These are phyloP conservation scores for Trissolcus basalis DNA, from an alignment of 1,140 invertebrate species.

Conservation along the genomic window DNA sequence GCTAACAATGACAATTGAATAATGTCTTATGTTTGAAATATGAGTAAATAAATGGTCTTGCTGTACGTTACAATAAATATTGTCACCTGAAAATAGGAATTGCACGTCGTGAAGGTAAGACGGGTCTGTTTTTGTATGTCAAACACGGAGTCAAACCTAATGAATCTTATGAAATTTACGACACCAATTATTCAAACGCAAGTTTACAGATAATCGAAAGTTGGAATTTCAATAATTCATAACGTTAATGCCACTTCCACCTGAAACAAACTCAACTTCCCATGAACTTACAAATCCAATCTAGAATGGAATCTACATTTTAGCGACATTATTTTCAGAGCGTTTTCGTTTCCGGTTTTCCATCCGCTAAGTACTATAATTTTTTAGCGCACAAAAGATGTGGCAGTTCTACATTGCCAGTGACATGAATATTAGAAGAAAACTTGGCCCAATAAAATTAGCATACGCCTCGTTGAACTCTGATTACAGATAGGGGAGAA, in stretches of 20 bases:
- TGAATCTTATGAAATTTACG: not conserved
- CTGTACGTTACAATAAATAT: no score
- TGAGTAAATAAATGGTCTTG: no score
- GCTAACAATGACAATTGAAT: no score
- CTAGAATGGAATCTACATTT: not conserved
- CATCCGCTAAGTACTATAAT: not conserved
- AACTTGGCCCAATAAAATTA: no score
- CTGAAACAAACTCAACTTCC: not conserved
- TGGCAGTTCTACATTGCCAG: not conserved
- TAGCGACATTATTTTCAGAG: not conserved
- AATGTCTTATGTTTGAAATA: no score
- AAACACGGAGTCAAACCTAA: not conserved
- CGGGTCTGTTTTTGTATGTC: no score
- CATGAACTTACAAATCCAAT: not conserved
- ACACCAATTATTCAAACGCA: not conserved
- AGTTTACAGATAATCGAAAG: constrained; percentile 1
- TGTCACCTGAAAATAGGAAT: no score
- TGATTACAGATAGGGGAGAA: no score
- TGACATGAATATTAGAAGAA: no score
- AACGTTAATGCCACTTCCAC: not conserved
- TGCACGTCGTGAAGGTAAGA: no score
- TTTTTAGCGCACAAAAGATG: constrained; percentile 1
- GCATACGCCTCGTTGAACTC: no score
- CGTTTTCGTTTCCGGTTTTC: not conserved
- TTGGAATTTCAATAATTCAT: not conserved